phyloP scores from a whole-genome alignment of 2,797 vertebrate genomes.

The Mycteria americana region DNA sequence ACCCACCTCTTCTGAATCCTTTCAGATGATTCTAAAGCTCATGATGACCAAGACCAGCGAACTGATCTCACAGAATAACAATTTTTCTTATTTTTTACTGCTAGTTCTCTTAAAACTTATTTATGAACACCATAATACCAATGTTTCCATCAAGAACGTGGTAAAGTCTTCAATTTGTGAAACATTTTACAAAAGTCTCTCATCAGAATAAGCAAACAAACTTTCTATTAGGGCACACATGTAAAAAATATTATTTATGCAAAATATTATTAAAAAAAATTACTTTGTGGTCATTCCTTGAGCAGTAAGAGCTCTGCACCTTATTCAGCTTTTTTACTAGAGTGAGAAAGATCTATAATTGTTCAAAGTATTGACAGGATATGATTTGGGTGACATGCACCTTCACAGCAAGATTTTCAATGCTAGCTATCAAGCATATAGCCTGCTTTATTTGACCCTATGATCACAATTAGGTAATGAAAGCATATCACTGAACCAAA shows the following conservation, averaged over 20 bases:
- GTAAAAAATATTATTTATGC: background rate
- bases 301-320: background rate
- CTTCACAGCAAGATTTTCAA: background rate
- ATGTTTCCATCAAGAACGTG: background rate
- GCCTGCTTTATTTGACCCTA: background rate
- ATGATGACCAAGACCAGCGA: background rate
- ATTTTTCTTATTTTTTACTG: background rate
- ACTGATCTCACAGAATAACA: background rate
- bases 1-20: background rate
- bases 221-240: background rate
- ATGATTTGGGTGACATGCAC: background rate
- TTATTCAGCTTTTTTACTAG: background rate
- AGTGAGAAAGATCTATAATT: background rate
- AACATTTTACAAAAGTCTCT: background rate
- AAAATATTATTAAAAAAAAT: background rate
- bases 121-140: background rate
- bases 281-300: background rate
- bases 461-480: background rate
- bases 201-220: background rate
- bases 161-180: background rate
- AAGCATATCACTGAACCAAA: background rate
- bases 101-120: background rate
- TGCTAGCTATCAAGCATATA: background rate
- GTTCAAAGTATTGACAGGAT: background rate
- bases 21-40: background rate